These are phyloP conservation scores for Zosterops japonicus DNA, from an alignment of 2,113 vertebrate species.

Conservation along the genomic window DNA sequence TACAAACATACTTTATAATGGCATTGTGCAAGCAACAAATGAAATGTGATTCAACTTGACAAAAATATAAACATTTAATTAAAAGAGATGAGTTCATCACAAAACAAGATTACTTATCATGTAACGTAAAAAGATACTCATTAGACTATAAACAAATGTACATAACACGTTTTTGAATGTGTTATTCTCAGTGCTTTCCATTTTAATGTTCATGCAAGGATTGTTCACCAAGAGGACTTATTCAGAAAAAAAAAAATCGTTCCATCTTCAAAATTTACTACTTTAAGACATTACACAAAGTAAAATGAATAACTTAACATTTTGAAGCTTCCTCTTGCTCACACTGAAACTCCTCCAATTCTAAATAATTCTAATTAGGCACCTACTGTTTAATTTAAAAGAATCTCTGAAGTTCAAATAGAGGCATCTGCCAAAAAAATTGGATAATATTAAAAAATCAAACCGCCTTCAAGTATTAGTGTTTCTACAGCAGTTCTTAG, in stretches of 20 bases:
- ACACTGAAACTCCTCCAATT: not conserved
- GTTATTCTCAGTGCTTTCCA: not conserved
- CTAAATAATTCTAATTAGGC: not conserved
- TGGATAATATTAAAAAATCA: not conserved
- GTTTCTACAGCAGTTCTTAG: not conserved
- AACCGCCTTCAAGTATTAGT: not conserved
- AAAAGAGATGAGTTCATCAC: not conserved
- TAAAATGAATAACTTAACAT: not conserved
- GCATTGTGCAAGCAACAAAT: not conserved
- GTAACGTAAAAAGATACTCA: not conserved
- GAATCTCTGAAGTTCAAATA: not conserved
- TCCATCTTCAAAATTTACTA: not conserved
- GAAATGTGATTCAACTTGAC: not conserved
- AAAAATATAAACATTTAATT: conserved; percentile 35
- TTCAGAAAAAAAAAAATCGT: not conserved
- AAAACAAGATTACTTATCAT: not conserved
- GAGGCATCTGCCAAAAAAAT: not conserved
- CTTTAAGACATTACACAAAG: not conserved
- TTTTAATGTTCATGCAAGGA: not conserved
- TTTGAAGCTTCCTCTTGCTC: not conserved
- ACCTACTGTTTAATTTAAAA: not conserved
- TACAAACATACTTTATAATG: not conserved
- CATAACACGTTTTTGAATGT: not conserved
- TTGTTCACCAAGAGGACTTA: not conserved
- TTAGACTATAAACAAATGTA: not conserved